A percentile compares a stretch with the other conserved stretches of the same genome.
Evolutionary conservation across 2,797 vertebrate genomes (phyloP).

Genomic region (Gallirallus australis): DNA sequence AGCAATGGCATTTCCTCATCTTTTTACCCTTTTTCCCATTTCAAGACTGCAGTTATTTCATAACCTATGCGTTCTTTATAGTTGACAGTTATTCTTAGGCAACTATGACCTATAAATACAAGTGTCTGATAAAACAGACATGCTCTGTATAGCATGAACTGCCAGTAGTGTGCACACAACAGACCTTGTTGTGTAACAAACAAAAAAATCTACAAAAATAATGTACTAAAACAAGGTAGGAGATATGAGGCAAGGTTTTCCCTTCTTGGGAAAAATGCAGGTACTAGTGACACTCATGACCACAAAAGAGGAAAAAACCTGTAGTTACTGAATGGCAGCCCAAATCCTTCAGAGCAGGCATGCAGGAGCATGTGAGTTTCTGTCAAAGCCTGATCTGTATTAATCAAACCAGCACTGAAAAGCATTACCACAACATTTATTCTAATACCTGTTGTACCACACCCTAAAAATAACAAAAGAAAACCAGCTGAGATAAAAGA

Average conservation of each 20-base stretch:
- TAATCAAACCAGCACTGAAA: not conserved
- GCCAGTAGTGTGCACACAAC: not conserved
- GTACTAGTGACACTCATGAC: not conserved
- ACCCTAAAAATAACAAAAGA: conserved; percentile 8
- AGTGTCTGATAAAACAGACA: not conserved
- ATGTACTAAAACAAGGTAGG: not conserved
- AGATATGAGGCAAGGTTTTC: not conserved
- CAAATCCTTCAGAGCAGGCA: not conserved
- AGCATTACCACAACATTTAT: not conserved
- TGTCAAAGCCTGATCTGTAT: not conserved
- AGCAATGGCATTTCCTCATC: not conserved
- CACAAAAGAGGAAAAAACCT: not conserved
- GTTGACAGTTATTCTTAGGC: not conserved
- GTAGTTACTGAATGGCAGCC: not conserved
- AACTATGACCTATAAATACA: not conserved
- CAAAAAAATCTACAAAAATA: too few species aligned
- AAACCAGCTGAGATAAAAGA: conserved; percentile 17
- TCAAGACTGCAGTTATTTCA: conserved; percentile 26
- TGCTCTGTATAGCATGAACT: not conserved
- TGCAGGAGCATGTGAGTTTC: not conserved
- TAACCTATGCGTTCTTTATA: not conserved
- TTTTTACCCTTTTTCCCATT: not conserved
- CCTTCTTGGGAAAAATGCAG: not conserved
- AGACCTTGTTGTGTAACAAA: not conserved
- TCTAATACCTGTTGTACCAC: not conserved